phyloP scores from a whole-genome alignment of 2,888 invertebrate species.

The Volucella inflata region DNA sequence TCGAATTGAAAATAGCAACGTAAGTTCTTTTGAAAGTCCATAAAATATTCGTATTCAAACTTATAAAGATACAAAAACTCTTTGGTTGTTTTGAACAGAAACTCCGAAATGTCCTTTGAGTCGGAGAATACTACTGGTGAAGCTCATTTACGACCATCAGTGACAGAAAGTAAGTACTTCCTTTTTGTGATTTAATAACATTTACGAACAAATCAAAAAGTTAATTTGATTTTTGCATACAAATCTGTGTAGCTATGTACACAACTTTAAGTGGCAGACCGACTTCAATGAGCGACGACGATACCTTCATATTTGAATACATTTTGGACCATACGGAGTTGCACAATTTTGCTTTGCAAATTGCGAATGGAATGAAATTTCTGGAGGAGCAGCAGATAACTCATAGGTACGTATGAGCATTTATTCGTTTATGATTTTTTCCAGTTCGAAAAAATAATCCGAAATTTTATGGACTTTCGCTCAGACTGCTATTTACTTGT shows the following conservation, averaged over 20 bases:
- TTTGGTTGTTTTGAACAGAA: slow-evolving; percentile 20
- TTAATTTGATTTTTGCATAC: neutral
- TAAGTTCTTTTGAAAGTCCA: slow-evolving; percentile 47
- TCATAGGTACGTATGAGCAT: slow-evolving; percentile 85
- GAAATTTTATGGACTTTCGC: too few relatives aligned
- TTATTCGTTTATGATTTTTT: too few relatives aligned
- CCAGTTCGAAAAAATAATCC: too few relatives aligned
- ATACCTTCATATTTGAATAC: slow-evolving; percentile 79
- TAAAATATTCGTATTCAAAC: neutral
- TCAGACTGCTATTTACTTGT: too few relatives aligned
- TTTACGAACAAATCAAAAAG: too few relatives aligned
- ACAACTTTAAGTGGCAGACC: slow-evolving; percentile 78
- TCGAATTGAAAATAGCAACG: slow-evolving; percentile 80
- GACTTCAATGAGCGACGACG: slow-evolving; percentile 72
- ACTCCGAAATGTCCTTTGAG: slow-evolving; percentile 48
- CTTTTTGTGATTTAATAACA: neutral
- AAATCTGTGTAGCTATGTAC: slow-evolving; percentile 79
- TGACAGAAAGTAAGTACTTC: slow-evolving; percentile 85
- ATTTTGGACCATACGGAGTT: slow-evolving; percentile 85
- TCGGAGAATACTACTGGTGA: slow-evolving; percentile 35
- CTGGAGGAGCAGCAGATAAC: slow-evolving; percentile 89
- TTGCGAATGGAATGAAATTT: slow-evolving; percentile 92
- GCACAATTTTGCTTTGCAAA: slow-evolving; percentile 90
- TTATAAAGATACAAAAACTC: neutral
- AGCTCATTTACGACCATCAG: slow-evolving; percentile 83